Evolutionary conservation across 2,888 invertebrate species (phyloP), one percentile per base, ranked within the genome.

Genomic region (Parnassius orleans): DNA sequence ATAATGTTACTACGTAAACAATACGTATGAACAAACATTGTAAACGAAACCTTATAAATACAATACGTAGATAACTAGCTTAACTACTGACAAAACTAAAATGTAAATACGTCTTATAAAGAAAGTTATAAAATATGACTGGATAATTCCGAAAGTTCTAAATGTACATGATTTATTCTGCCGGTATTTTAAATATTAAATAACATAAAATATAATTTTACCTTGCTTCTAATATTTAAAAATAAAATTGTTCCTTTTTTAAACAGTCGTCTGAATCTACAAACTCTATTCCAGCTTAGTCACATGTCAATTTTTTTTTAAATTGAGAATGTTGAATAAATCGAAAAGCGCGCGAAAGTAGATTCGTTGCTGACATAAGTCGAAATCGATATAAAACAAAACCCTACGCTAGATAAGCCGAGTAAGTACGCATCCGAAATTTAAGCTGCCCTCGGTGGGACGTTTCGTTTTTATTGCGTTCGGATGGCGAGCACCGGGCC

Each of bases 371-470:
- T 10, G 48, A 41, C 14, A n/a, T 3, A 57, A 51, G 54, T 42
- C 41, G 53, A 50, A 14, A 43, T 33, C 15, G 53, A 52, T 42
- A 55, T n/a, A 53, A 60, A 66, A 68, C 68, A 71, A 72, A 69
- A 63, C 75, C 75, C 48, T 61, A 65, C n/a, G 75, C 78, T 79
- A 84, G 82, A 80, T 81, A 80, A 78, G 80, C 78, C 70, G 73
- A 72, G 48, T 14, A 47, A 24, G 79, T 69, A 69, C 75, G 69
- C 78, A 79, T 81, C 84, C 86, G 77, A 87, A 88, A 83, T 83
- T 79, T 77, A 81, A 81, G 76, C 78, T 77, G 84, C 74, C 72
- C 78, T 73, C 70, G 72, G 75, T 72, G 72, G 74, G 76, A 80
- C 54, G 56, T 56, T 55, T 66, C 65, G 67, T 72, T 73, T 70